Conservation (phyloP, 2,888 invertebrate genomes). For the Cantharis rufa region DNA sequence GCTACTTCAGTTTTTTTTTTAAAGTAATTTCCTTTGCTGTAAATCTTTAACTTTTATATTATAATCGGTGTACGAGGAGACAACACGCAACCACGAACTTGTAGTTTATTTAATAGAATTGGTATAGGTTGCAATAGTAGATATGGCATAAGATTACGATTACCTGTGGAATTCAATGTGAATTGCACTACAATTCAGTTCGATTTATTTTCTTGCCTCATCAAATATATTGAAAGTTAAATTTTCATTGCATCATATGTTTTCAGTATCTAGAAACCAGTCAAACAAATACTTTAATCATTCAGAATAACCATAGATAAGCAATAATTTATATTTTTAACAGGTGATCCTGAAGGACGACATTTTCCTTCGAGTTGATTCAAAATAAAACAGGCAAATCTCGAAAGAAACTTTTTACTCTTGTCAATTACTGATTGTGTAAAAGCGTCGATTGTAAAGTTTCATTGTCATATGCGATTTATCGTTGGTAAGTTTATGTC, state of each 20-base stretch:
- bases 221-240: constrained; percentile 38
- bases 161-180: constrained; percentile 35
- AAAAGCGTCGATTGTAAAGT: no score
- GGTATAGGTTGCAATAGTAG: constrained; percentile 31
- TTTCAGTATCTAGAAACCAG: constrained; percentile 20
- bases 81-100: constrained; percentile 24
- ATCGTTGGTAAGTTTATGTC: no score
- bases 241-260: constrained; percentile 27
- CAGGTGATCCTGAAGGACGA: no score
- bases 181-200: constrained; percentile 39
- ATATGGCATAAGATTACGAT: constrained; percentile 35
- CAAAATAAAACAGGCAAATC: no score
- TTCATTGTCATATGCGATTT: no score
- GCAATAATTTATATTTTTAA: no score
- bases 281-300: background rate
- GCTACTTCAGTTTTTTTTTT: background rate
- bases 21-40: background rate
- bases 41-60: constrained; percentile 19
- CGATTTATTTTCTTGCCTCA: constrained; percentile 38
- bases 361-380: no score
- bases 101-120: constrained; percentile 27
- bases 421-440: no score
- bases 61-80: constrained; percentile 12
- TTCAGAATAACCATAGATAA: background rate
- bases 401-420: no score